Conservation (phyloP, 1,140 invertebrate species). For the Sweltsa coloradensis region DNA sequence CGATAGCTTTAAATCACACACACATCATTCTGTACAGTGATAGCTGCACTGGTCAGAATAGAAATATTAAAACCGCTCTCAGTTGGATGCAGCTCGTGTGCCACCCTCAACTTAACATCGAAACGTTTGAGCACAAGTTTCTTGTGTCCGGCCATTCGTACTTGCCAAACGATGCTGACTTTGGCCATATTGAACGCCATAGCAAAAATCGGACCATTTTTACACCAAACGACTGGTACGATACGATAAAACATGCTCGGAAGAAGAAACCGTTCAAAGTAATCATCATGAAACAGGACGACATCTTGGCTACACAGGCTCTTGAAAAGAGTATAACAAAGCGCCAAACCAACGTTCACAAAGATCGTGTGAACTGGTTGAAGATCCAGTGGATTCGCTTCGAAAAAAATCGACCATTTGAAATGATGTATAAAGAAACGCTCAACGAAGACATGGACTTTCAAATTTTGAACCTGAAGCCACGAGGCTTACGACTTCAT, state of each 20-base stretch:
- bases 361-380: slow-evolving; percentile 11
- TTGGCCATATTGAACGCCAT: slow-evolving; percentile 15
- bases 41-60: slow-evolving; percentile 2
- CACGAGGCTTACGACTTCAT: slow-evolving; percentile 5
- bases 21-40: slow-evolving; percentile 4
- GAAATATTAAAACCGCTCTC: neutral
- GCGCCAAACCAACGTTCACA: slow-evolving; percentile 3
- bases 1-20: too few species aligned
- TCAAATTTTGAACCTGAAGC: slow-evolving; percentile 11
- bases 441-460: slow-evolving; percentile 12
- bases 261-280: slow-evolving; percentile 13
- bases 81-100: neutral
- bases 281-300: slow-evolving; percentile 5
- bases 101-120: neutral
- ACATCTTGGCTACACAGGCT: slow-evolving; percentile 9
- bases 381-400: slow-evolving; percentile 15
- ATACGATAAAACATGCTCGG: slow-evolving; percentile 7
- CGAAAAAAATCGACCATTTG: slow-evolving; percentile 9
- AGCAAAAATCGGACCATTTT: slow-evolving; percentile 5
- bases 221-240: slow-evolving; percentile 9
- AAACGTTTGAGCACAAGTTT: slow-evolving; percentile 5
- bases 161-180: slow-evolving; percentile 14
- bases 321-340: slow-evolving; percentile 11
- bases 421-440: slow-evolving; percentile 12
- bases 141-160: slow-evolving; percentile 1